phyloP scores from a whole-genome alignment of 2,888 invertebrate species.

The Yponomeuta cagnagella region DNA sequence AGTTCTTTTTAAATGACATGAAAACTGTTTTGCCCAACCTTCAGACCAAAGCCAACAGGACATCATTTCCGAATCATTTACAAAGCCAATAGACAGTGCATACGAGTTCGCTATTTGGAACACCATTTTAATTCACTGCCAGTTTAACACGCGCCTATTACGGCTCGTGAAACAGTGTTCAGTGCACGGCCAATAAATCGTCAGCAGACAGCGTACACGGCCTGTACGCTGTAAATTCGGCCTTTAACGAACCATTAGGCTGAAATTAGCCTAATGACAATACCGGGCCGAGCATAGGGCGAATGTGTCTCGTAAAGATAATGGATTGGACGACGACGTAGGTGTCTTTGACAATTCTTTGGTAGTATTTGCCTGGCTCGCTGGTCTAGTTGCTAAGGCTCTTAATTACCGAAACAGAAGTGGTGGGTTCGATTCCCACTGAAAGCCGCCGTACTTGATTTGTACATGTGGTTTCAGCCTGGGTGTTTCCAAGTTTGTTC shows the following conservation, averaged over 20 bases:
- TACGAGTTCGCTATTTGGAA: no score
- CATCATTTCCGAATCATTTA: no score
- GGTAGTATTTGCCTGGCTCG: not conserved
- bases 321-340: conserved; percentile 2
- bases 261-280: conserved; percentile 39
- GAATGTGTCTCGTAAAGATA: conserved; percentile 1
- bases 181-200: conserved; percentile 24
- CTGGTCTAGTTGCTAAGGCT: not conserved
- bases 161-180: conserved; percentile 7
- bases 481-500: no score
- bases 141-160: not conserved
- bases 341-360: not conserved
- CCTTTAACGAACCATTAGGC: conserved; percentile 42
- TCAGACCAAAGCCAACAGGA: no score
- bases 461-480: no score
- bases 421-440: no score
- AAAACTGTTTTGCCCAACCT: no score
- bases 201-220: conserved; percentile 20
- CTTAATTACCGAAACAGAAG: not conserved
- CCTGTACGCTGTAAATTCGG: conserved; percentile 33
- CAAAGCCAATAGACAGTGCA: no score
- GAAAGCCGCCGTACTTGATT: no score
- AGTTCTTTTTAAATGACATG: no score
- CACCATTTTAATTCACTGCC: not conserved
- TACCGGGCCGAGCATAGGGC: conserved; percentile 16